Evolutionary conservation across 2,113 vertebrate species (phyloP).

Genomic region (Pundamilia nyererei): DNA sequence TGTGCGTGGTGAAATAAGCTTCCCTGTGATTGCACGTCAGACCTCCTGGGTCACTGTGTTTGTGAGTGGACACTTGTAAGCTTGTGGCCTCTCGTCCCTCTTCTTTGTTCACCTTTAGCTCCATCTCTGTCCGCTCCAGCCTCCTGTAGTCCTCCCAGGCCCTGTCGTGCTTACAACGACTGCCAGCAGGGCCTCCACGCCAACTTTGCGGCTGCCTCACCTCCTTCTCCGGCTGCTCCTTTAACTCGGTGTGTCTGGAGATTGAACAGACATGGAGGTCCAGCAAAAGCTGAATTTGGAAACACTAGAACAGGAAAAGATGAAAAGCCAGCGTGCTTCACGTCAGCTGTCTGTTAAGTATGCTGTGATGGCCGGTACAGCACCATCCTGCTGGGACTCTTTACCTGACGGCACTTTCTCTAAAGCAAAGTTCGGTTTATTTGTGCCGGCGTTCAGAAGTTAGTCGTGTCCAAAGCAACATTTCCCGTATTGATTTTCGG

Average conservation of each 20-base stretch:
- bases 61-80: not conserved
- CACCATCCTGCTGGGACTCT: not conserved
- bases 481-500: constrained; percentile 14
- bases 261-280: constrained; percentile 65
- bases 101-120: constrained; percentile 73
- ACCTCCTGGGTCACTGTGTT: not conserved
- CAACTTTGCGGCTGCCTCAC: constrained; percentile 61
- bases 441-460: not conserved
- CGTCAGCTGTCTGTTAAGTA: not conserved
- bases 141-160: constrained; percentile 70
- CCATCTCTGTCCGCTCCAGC: constrained; percentile 72
- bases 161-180: constrained; percentile 60
- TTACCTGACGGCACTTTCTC: not conserved
- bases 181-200: constrained; percentile 59
- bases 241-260: constrained; percentile 69
- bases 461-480: constrained; percentile 9
- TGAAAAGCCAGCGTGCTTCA: not conserved
- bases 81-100: not conserved
- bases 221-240: constrained; percentile 79
- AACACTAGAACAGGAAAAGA: not conserved
- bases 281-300: constrained; percentile 72
- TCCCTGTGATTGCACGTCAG: not conserved
- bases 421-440: not conserved
- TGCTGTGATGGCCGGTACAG: not conserved
- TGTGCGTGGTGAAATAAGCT: not conserved